Conservation (phyloP, 2,113 vertebrate species). For the Prinia subflava region DNA sequence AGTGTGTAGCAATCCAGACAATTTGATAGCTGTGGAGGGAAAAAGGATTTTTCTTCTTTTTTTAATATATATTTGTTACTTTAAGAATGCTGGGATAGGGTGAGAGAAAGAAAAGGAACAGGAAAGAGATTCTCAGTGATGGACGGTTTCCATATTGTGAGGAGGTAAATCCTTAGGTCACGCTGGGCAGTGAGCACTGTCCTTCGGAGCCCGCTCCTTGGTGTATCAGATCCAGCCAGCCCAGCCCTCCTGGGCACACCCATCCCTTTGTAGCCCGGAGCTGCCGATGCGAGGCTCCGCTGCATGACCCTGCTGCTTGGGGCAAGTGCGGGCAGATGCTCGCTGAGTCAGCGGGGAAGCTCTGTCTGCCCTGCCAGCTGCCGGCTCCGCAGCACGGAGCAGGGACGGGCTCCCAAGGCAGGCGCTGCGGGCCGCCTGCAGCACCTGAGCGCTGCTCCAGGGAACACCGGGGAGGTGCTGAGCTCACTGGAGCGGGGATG, state of each 20-base stretch:
- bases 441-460: not conserved
- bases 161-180: not conserved
- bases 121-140: not conserved
- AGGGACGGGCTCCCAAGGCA: not conserved
- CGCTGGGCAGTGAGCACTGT: not conserved
- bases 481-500: not conserved
- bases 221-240: not conserved
- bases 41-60: not conserved
- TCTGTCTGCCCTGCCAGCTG: not conserved
- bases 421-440: not conserved
- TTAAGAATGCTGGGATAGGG: not conserved
- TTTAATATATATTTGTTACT: not conserved
- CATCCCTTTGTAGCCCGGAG: not conserved
- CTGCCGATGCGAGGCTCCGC: not conserved
- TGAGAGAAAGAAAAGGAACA: not conserved
- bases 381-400: not conserved
- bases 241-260: not conserved
- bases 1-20: not conserved
- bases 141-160: not conserved
- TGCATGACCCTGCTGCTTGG: not conserved
- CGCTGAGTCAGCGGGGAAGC: not conserved
- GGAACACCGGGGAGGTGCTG: not conserved
- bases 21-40: not conserved
- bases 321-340: not conserved
- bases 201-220: not conserved